Evolutionary conservation across 2,888 invertebrate species (phyloP).

Genomic region (Cephus runcator): DNA sequence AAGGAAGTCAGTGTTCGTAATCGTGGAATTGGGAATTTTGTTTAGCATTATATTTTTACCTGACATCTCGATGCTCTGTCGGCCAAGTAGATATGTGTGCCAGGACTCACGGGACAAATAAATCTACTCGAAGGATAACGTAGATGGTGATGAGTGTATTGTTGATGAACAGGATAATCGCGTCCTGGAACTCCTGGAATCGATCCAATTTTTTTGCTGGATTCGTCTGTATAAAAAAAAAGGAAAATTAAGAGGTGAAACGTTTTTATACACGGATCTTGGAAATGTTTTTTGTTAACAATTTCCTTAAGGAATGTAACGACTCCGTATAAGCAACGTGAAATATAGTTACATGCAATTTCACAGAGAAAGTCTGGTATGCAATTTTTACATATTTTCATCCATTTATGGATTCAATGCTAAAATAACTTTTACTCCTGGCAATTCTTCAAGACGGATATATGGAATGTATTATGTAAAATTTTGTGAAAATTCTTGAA

Average conservation of each 20-base stretch:
- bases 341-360: too few relatives aligned
- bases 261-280: too few relatives aligned
- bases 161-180: slow-evolving; percentile 49
- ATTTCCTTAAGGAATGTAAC: too few relatives aligned
- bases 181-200: slow-evolving; percentile 51
- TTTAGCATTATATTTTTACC: slow-evolving; percentile 31
- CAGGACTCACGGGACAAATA: slow-evolving; percentile 38
- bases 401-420: too few relatives aligned
- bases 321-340: too few relatives aligned
- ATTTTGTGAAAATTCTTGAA: background rate
- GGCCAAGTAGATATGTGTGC: slow-evolving; percentile 48
- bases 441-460: too few relatives aligned
- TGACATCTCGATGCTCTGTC: slow-evolving; percentile 54
- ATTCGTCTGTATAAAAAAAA: slow-evolving; percentile 26
- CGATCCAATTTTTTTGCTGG: slow-evolving; percentile 31
- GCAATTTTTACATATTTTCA: too few relatives aligned
- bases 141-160: slow-evolving; percentile 33
- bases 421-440: too few relatives aligned
- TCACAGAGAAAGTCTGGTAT: too few relatives aligned
- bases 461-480: too few relatives aligned
- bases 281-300: too few relatives aligned
- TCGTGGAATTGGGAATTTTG: background rate
- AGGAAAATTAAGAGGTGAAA: background rate
- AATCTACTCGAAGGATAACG: slow-evolving; percentile 37
- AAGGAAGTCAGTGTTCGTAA: background rate